phyloP scores from a whole-genome alignment of 1,140 invertebrate species.

The Phortica variegata region DNA sequence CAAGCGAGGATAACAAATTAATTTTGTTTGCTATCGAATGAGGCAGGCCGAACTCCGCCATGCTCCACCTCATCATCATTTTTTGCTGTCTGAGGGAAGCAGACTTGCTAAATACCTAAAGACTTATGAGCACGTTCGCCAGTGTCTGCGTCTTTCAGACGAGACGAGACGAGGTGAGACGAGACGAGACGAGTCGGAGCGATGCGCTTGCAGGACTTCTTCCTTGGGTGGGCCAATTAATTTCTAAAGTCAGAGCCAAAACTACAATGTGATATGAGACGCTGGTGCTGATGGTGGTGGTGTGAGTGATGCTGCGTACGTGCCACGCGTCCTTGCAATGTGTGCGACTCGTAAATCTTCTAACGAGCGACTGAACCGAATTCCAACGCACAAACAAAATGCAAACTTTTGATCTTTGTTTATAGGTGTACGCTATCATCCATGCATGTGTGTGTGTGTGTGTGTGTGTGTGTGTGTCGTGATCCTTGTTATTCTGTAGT shows the following conservation, averaged over 20 bases:
- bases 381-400: too few species aligned
- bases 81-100: too few species aligned
- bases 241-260: slow-evolving; percentile 43
- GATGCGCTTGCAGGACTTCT: slow-evolving; percentile 6
- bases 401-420: neutral
- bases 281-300: too few species aligned
- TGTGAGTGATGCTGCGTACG: slow-evolving; percentile 9
- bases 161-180: too few species aligned
- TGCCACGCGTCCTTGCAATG: slow-evolving; percentile 20
- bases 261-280: too few species aligned
- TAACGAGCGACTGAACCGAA: too few species aligned
- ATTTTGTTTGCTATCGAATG: slow-evolving; percentile 45
- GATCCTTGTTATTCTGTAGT: slow-evolving; percentile 45
- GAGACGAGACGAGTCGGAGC: too few species aligned
- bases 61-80: too few species aligned
- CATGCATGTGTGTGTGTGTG: slow-evolving; percentile 17
- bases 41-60: too few species aligned
- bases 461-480: slow-evolving; percentile 29
- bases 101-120: slow-evolving; percentile 27
- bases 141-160: too few species aligned
- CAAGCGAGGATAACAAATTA: slow-evolving; percentile 54
- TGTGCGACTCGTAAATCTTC: slow-evolving; percentile 6
- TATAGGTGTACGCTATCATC: too few species aligned
- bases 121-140: slow-evolving; percentile 48
- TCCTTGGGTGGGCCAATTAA: slow-evolving; percentile 54